Base-by-base conservation (phyloP, 2,888 invertebrate species). In the Parascotia fuliginaria region DNA sequence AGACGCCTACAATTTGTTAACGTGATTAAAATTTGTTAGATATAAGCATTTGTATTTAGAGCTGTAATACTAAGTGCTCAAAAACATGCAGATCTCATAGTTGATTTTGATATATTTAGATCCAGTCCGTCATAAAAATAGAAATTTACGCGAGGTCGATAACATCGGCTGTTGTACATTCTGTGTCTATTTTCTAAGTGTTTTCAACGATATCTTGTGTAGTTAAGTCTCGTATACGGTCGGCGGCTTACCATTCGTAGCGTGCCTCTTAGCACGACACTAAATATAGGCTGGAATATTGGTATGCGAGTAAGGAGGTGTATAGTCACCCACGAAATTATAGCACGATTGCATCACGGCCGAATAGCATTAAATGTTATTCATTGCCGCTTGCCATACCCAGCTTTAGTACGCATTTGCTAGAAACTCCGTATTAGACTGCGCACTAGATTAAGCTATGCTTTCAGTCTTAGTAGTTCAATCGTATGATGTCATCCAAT, bases 281-380 rank as follows among this genome's bases (percentile, higher is more conserved):
- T 86, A 86, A 83, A 85, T 83, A 85, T 86, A 86, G 84, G 61
- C 61, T 55, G 68, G 59, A 56, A 62, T 65, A 73, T 81, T 73
- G 75, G 83, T 81, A 85, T 84, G 85, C 79, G 75, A 60, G 68
- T 56, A 53, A 60, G 64, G 61, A 56, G 56, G 65, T 45, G 54
- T 53, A 45, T 42, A 33, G 36, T 48, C 60, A 52, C 56, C 46
- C 50, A 63, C 55, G 41, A 56, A 58, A 55, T 49, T 52, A 50
- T 45, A 53, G 37, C 52, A 42, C 47, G 42, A 39, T 48, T 49
- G 13, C 29, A 42, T 44, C 0, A 16, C 31, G 15, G 45, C 41
- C 32, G 42, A 49, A 15, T 19, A 3, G 38, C 13, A 43, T 11
- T 52, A 32, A 33, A 45, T 40, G 24, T 27, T 52, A 36, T 67